Evolutionary conservation across 2,797 vertebrate species (phyloP), one percentile per base, ranked within the genome.

Genomic region (Intellagama lesueurii): DNA sequence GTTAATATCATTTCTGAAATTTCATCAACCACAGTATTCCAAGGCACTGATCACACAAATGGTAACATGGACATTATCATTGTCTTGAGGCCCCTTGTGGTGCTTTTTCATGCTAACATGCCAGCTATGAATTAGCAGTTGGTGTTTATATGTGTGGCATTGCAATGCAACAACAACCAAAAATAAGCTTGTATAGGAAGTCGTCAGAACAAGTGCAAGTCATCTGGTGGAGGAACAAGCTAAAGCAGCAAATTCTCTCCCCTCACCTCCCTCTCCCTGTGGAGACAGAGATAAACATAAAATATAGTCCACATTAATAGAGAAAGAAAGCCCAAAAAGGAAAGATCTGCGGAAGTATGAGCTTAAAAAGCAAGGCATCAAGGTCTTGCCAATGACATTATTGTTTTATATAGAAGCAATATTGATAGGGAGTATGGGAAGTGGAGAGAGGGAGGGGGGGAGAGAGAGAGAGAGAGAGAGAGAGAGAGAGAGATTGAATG

Each of bases 351-450:
- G 87, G 83, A 86, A 92, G 90, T 52, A 77, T 47, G 82, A 94
- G 60, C 92, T 93, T 91, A 32, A 94, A 92, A 93, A 92, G 87
- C 88, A 95, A 92, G 93, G 89, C 22, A 91, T 81, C 26, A 11
- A 76, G 17, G 5, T 86, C 80, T 89, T 40, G 32, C 44, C 83
- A 86, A n/a, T 80, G 87, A 76, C 32, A 83, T 19, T 35, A 30
- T 89, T 87, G n/a, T n/a, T 75, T 75, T 64, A 70, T 82, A 66
- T 75, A 76, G 82, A 82, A 40, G 52, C 24, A 56, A 82, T 82
- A 66, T 82, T 28, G 70, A 75, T 40, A 30, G 22, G 49, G 12
- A 6, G 60, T 66, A 32, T 69, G 30, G 47, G n/a, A 49, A 40
- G 6, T 9, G 19, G 92, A 94, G 87, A 86, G 0, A 80, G 75